A percentile compares a stretch with the other conserved stretches of the same genome.
Conservation (phyloP, 1,140 invertebrate genomes). For the Magallana angulata region DNA sequence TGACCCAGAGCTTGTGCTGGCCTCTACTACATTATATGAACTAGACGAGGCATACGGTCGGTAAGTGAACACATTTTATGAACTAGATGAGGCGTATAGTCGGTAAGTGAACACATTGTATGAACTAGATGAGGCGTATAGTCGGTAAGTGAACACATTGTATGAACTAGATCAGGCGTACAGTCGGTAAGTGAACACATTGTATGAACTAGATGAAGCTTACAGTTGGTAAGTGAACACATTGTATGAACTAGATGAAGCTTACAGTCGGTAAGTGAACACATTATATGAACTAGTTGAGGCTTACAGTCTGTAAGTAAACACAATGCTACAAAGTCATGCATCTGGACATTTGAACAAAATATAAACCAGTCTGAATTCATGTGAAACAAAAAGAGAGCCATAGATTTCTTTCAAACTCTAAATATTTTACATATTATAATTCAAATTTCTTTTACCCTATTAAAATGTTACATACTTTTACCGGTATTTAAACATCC, state of each 20-base stretch:
- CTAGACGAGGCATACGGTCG: conserved; percentile 89
- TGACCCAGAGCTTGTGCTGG: conserved; percentile 89
- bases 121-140: conserved; percentile 92
- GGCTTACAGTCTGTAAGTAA: conserved; percentile 82
- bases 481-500: no score
- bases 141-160: conserved; percentile 81
- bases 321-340: background rate
- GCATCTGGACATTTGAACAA: no score
- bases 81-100: conserved; percentile 91
- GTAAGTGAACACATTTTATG: conserved; percentile 84
- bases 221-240: conserved; percentile 82
- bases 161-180: conserved; percentile 93
- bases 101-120: conserved; percentile 83
- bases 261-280: conserved; percentile 81
- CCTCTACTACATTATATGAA: conserved; percentile 90
- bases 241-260: conserved; percentile 91
- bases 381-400: no score
- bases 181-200: conserved; percentile 79
- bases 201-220: conserved; percentile 92
- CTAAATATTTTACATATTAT: no score
- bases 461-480: background rate
- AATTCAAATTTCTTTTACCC: no score
- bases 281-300: conserved; percentile 93
- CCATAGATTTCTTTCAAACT: no score
- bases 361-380: no score